Evolutionary conservation across 2,113 vertebrate genomes (phyloP), one percentile per base, ranked within the genome.

Genomic region (Stigmatopora nigra): DNA sequence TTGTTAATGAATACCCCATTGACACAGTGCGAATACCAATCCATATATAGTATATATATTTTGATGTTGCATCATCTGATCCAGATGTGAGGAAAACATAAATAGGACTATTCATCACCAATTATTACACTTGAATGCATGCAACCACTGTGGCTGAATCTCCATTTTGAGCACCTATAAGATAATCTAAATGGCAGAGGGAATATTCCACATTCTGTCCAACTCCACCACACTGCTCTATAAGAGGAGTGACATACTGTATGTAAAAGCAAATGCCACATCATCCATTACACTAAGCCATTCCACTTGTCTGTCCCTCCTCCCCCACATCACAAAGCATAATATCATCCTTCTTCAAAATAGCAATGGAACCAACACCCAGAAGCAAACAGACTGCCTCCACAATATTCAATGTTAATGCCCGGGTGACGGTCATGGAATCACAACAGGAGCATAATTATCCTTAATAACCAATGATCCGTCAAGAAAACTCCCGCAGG

Each of bases 361-460:
- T 64, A 36, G 64, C 65, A 74, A 66, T 67, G 61, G 62, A 66
- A 31, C 63, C 71, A 73, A 74, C 57, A 73, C 79, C 71, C 75
- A 67, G 71, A 68, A 74, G 79, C 78, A 76, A 67, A 80, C 68
- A 72, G 64, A 55, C 68, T 44, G 60, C 67, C 4, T 1, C 64
- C n/a, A 11, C 63, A 70, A 19, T 67, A 38, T 71, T 76, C 67
- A 78, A 84, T 63, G 72, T 63, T 3, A 13, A 56, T 36, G 63
- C 52, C 72, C 51, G 68, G 58, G 62, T 66, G 65, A 59, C 67
- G 71, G 49, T 74, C 57, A 72, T 73, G 73, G 60, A 57, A 73
- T 82, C 68, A 72, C 44, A 69, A 73, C 73, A n/a, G 41, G 57
- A 72, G 67, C 67, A 68, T 79, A 72, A 65, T 73, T 78, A 70